Base-by-base conservation (phyloP, 23 tunicate species). In the Clavelina lepadiformis region DNA sequence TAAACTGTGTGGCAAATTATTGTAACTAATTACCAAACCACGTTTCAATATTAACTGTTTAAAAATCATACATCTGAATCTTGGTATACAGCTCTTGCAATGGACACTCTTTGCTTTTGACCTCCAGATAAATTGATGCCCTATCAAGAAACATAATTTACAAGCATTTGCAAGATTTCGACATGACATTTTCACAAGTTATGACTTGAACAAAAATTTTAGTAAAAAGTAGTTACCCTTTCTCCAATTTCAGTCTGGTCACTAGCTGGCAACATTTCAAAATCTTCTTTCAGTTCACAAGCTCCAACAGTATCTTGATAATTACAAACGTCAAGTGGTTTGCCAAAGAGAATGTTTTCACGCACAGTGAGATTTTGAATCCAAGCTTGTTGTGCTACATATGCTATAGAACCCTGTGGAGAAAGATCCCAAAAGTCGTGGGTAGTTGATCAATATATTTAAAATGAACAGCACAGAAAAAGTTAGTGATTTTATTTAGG, bases 381-480 rank as follows among this genome's bases (percentile, higher is more conserved):
- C 98, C 98, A 93, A 23, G 98, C 82, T 63, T 83, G 93, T 63
- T 93, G 98, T 18, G 98, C 89, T 0, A 93, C 98, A 62, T 93
- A 93, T 13, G 98, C 98, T 7, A 85, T 61, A 3, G 79, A 61
- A 23, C 98, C 98, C 92, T 93, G 69, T 44, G 49, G 15, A 44
- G 15, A 44, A 44, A 13, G 15, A 15, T 44, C 15, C 15, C 11
- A 11, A 44, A 44, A 44, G 15, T 15, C 11, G 15, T 15, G 49
- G 49, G 49, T 44, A 44, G 15, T 11, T 15, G 15, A 11, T 15
- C 49, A 15, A 13, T 11, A 44, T 44, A 44, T 11, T 44, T 44
- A 44, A 44, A 44, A 44, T 44, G 15, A 13, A 44, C 15, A 15
- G 15, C 49, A 15, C 15, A 44, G 13, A 13, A 15, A 11, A 44